Base-by-base conservation (phyloP, 2,113 vertebrate species). In the Neomonachus schauinslandi region DNA sequence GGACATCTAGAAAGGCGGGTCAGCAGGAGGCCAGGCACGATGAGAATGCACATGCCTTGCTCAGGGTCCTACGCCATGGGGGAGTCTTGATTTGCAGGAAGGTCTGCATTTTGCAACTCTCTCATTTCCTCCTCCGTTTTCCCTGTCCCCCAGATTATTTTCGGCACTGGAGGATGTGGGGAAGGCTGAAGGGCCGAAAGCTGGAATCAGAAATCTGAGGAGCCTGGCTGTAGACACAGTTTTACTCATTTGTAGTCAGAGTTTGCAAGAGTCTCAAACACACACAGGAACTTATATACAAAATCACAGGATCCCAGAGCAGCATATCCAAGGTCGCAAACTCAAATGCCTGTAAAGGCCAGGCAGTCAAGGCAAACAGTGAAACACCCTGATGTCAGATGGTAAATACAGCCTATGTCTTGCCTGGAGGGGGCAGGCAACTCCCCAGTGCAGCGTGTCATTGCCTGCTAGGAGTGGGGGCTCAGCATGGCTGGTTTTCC, bases 371-470 rank as follows among this genome's bases (percentile, higher is more conserved):
- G 42, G 33, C 0, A 11, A 36, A 9, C 7, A 2, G 31, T 3
- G 26, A 18, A 65, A 5, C 0, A 2, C 19, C n/a, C 5, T 0
- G 10, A 18, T 51, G 61, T 31, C 3, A 39, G 67, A 10, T 1
- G n/a, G 31, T 13, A 53, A 69, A 15, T 1, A 61, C 4, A 12
- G 15, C 11, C 9, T 24, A 9, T 10, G 31, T n/a, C 72, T 28
- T 46, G 21, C 42, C 57, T 24, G 36, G 51, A 69, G 28, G 24
- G 22, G 55, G 12, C 31, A 71, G 86, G 31, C 5, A 16, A 5
- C 2, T 1, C n/a, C n/a, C 16, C 4, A 2, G 42, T 11, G 67
- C 2, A 77, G 24, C 67, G n/a, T 4, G 1, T 57, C 31, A 1
- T 26, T 55, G 31, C 51, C 71, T 82, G 36, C 33, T 74, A 55